These are phyloP conservation scores for Psittacula derbiana DNA, from an alignment of 2,797 vertebrate species.

Conservation along the genomic window DNA sequence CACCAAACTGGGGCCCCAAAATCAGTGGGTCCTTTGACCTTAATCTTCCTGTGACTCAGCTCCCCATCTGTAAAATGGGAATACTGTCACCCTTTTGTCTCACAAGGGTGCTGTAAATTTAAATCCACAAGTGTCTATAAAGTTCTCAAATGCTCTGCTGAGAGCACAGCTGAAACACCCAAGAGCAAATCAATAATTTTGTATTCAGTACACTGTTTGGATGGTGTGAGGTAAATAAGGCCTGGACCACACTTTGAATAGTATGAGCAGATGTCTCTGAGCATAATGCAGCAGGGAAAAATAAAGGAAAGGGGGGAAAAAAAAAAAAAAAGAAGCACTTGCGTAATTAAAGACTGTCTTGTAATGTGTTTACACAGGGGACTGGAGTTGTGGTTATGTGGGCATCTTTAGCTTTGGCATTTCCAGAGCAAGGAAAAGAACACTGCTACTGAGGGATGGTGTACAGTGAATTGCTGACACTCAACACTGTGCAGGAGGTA, in stretches of 20 bases:
- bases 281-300: neutral
- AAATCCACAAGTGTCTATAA: neutral
- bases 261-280: conserved; percentile 35
- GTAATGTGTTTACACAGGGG: conserved; percentile 44
- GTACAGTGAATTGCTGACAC: conserved; percentile 38
- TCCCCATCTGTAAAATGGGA: conserved; percentile 30
- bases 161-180: neutral
- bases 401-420: conserved; percentile 5
- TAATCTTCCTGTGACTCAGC: conserved; percentile 51
- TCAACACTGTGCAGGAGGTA: conserved; percentile 4
- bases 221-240: conserved; percentile 24
- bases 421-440: conserved; percentile 53
- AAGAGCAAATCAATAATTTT: conserved; percentile 8
- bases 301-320: neutral
- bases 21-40: conserved; percentile 44
- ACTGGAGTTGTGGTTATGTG: conserved; percentile 21
- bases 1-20: conserved; percentile 35
- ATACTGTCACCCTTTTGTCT: neutral
- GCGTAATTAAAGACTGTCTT: conserved; percentile 53
- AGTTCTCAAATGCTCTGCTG: neutral
- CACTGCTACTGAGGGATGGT: neutral
- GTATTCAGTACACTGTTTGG: neutral
- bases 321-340: neutral
- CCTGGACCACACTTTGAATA: neutral
- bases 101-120: conserved; percentile 4